phyloP scores from a whole-genome alignment of 2,797 vertebrate genomes.

The Malurus splendens region DNA sequence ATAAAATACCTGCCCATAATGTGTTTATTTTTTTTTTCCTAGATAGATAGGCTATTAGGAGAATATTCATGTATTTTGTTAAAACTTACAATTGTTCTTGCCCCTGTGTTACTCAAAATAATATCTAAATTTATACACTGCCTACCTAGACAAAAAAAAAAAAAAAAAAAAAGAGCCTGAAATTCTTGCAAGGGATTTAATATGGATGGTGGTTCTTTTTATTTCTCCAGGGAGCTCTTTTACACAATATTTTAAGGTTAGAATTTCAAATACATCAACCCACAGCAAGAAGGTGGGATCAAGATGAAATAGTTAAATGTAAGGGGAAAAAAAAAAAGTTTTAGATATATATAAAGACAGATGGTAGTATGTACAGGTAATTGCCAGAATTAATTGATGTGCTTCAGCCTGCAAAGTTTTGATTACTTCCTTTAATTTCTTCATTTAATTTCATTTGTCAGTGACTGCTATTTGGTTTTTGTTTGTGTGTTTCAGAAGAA shows the following conservation, averaged over 20 bases:
- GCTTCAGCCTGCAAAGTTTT: not conserved
- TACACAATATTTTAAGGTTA: not conserved
- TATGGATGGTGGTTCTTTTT: not conserved
- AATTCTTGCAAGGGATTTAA: not conserved
- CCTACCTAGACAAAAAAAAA: not conserved
- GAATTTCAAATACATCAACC: not conserved
- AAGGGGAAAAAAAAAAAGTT: accelerated
- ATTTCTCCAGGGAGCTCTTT: not conserved
- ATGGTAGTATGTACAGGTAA: not conserved
- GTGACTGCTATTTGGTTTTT: not conserved
- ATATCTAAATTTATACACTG: not conserved
- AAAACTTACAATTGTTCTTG: not conserved
- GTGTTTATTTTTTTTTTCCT: not conserved
- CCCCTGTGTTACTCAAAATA: not conserved
- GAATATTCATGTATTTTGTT: not conserved
- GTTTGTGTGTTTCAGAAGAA: not conserved
- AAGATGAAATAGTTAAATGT: not conserved
- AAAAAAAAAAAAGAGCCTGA: not conserved
- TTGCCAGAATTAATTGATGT: not conserved
- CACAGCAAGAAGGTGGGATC: not conserved
- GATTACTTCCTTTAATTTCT: not conserved
- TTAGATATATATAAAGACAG: not conserved
- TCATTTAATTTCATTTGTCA: not conserved
- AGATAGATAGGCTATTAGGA: not conserved
- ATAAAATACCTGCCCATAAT: not conserved